Evolutionary conservation across 2,888 invertebrate genomes (phyloP), one percentile per base, ranked within the genome.

Genomic region (Ophion costatus): DNA sequence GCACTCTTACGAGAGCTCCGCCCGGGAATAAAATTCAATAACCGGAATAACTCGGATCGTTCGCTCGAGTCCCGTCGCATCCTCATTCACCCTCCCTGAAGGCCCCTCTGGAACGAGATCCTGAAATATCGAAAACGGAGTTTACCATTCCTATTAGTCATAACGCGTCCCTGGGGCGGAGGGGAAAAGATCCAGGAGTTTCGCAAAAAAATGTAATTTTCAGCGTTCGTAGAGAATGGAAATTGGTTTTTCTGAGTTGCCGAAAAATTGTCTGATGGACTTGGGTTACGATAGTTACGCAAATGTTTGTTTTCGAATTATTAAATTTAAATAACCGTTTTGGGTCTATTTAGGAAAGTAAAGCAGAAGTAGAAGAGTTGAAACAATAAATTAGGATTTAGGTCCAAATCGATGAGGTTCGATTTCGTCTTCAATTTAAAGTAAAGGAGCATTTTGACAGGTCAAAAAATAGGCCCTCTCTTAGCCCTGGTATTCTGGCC

Each of bases 81-180:
- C 64, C 85, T 78, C 57, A 86, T 74, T 83, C 57, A 78, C 81
- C 79, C 81, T 79, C 69, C 74, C 76, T 74, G 78, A 67, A n/a
- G 67, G 64, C 77, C 63, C 57, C 33, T 63, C 83, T 51, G 22
- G 33, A 79, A 79, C 42, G 20, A n/a, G 42, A 22, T 80, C 14
- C 45, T 56, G 17, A 63, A 63, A 70, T 64, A 63, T 61, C 17
- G 14, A 10, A 14, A 51, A 51, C 51, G 45, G 33, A 42, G 14
- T 29, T 61, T 29, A 24, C 11, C 59, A 59, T 22, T 22, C 59
- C 59, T 59, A 59, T 59, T 22, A 20, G 22, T 22, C 7, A 22
- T 59, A 22, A 59, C 22, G 20, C 22, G 9, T 20, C 59, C 20
- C 20, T 14, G 6, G 5, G 5, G 14, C 51, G 1, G 17, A 51